Evolutionary conservation across 2,797 vertebrate genomes (phyloP).

Genomic region (Chiloscyllium punctatum): DNA sequence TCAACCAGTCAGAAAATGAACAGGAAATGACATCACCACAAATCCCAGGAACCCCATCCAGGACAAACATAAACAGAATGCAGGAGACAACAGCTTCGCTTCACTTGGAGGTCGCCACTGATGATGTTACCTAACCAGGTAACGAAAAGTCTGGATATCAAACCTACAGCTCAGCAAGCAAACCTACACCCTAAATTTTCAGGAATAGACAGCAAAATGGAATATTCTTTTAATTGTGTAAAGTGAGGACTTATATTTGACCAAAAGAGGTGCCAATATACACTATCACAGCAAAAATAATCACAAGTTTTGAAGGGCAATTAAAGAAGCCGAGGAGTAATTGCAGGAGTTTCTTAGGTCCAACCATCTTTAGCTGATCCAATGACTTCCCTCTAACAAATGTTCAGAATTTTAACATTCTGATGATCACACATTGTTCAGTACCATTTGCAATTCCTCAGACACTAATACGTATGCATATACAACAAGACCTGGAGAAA

Average conservation of each 20-base stretch:
- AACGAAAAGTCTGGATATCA: no score
- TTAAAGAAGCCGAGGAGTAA: neutral
- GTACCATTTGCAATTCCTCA: neutral
- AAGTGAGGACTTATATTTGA: neutral
- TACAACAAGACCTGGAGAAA: no score
- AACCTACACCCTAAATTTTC: no score
- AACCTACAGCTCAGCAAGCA: no score
- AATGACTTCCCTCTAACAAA: neutral
- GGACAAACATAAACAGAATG: no score
- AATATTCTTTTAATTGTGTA: neutral
- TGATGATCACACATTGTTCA: neutral
- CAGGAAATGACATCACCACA: no score
- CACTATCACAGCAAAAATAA: neutral
- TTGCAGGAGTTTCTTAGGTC: neutral
- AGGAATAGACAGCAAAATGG: neutral
- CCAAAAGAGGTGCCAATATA: neutral
- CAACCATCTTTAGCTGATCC: neutral
- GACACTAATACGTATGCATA: neutral
- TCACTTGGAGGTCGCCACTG: no score
- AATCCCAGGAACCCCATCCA: no score
- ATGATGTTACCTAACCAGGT: no score
- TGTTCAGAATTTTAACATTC: neutral
- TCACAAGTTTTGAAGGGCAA: neutral
- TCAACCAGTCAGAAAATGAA: no score
- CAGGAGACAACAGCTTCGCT: no score